Evolutionary conservation across 2,888 invertebrate genomes (phyloP).

Genomic region (Parnassius glacialis): DNA sequence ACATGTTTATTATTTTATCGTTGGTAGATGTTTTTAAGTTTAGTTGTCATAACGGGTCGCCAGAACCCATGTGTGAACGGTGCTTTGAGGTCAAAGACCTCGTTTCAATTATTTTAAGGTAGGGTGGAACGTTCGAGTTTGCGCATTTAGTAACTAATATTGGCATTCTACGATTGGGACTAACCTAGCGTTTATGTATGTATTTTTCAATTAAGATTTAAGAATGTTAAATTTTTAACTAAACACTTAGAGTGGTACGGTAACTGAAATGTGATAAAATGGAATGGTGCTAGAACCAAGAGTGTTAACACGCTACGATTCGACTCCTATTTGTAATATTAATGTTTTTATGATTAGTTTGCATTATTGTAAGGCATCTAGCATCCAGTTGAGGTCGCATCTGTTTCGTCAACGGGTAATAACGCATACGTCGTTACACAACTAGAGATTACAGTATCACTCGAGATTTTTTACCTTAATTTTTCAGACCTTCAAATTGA

Average conservation of each 20-base stretch:
- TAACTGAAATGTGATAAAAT: slow-evolving; percentile 82
- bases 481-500: slow-evolving; percentile 71
- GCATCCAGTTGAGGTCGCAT: slow-evolving; percentile 74
- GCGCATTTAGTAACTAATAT: slow-evolving; percentile 80
- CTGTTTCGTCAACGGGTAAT: slow-evolving; percentile 61
- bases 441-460: slow-evolving; percentile 79
- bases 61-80: slow-evolving; percentile 47
- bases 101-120: slow-evolving; percentile 71
- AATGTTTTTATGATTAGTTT: slow-evolving; percentile 77
- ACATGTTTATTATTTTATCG: slow-evolving; percentile 70
- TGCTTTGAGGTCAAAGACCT: slow-evolving; percentile 72
- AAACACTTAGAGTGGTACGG: slow-evolving; percentile 82
- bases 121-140: slow-evolving; percentile 70
- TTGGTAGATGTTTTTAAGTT: slow-evolving; percentile 59
- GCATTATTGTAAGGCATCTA: slow-evolving; percentile 77
- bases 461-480: slow-evolving; percentile 71
- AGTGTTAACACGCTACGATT: slow-evolving; percentile 81
- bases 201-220: slow-evolving; percentile 79
- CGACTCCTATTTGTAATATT: slow-evolving; percentile 79
- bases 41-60: slow-evolving; percentile 49
- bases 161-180: slow-evolving; percentile 82
- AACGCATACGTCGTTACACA: slow-evolving; percentile 53
- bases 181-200: slow-evolving; percentile 81
- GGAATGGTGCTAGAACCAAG: slow-evolving; percentile 82
- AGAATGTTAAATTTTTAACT: slow-evolving; percentile 82